Conservation (phyloP, 2,888 invertebrate species). For the Stomorhina lunata region DNA sequence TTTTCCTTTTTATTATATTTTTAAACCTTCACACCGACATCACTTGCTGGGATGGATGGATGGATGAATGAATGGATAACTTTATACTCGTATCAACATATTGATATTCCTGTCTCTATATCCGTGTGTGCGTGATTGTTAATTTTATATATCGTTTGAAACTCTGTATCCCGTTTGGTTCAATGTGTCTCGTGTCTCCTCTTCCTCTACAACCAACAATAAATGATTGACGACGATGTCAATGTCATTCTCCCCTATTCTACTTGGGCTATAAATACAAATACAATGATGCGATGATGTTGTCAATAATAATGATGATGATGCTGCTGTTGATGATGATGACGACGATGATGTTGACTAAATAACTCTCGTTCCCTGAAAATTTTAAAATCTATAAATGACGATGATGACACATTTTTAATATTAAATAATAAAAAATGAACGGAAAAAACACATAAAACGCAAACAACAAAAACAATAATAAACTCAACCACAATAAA, state of each 20-base stretch:
- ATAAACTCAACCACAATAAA: neutral
- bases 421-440: conserved; percentile 6
- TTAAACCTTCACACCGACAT: conserved; percentile 8
- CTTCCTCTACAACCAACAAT: conserved; percentile 40
- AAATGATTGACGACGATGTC: conserved; percentile 63
- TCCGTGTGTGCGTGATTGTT: neutral
- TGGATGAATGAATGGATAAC: neutral
- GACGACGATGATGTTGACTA: conserved; percentile 14
- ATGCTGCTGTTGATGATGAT: conserved; percentile 6
- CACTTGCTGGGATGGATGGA: conserved; percentile 7
- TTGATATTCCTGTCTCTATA: conserved; percentile 2
- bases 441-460: neutral
- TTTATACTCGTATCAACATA: conserved; percentile 21
- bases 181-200: conserved; percentile 25
- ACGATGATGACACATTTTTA: conserved; percentile 34
- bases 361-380: conserved; percentile 25
- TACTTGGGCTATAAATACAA: conserved; percentile 37
- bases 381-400: conserved; percentile 43
- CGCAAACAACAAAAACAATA: neutral
- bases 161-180: neutral
- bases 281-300: conserved; percentile 28
- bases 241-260: conserved; percentile 35
- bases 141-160: neutral
- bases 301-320: conserved; percentile 11
- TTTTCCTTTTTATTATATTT: neutral